These are phyloP conservation scores for Chrosomus eos DNA, from an alignment of 2,797 vertebrate genomes.

Conservation along the genomic window DNA sequence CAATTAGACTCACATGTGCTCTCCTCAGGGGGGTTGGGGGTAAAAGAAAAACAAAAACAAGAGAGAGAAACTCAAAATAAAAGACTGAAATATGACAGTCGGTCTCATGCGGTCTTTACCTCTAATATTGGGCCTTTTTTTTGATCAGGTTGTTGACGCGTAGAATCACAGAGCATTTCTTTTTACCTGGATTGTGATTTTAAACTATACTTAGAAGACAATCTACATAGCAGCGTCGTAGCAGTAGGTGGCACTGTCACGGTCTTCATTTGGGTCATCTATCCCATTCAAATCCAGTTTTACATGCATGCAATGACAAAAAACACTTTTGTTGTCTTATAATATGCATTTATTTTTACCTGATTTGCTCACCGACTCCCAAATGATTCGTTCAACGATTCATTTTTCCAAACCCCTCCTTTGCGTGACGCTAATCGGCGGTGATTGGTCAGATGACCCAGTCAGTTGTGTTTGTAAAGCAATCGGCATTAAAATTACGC, in stretches of 20 bases:
- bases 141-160: not conserved
- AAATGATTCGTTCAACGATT: no score
- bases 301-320: no score
- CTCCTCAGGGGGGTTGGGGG: conserved; percentile 74
- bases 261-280: not conserved
- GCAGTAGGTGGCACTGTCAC: not conserved
- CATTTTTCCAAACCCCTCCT: no score
- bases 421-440: no score
- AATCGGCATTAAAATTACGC: no score
- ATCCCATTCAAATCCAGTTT: not conserved
- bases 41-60: conserved; percentile 65
- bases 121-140: not conserved
- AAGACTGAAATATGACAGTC: conserved; percentile 37
- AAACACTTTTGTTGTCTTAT: no score
- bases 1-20: conserved; percentile 85
- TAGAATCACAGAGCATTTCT: not conserved
- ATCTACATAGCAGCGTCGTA: not conserved
- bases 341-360: no score
- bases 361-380: no score
- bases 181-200: not conserved
- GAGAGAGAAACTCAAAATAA: conserved; percentile 20
- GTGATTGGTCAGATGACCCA: no score
- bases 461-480: no score
- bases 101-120: conserved; percentile 14
- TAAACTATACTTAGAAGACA: not conserved